Percentiles rank a stretch among this genome's conserved stretches.
phyloP scores from a whole-genome alignment of 2,888 invertebrate genomes.

The Napeogenes sylphis region DNA sequence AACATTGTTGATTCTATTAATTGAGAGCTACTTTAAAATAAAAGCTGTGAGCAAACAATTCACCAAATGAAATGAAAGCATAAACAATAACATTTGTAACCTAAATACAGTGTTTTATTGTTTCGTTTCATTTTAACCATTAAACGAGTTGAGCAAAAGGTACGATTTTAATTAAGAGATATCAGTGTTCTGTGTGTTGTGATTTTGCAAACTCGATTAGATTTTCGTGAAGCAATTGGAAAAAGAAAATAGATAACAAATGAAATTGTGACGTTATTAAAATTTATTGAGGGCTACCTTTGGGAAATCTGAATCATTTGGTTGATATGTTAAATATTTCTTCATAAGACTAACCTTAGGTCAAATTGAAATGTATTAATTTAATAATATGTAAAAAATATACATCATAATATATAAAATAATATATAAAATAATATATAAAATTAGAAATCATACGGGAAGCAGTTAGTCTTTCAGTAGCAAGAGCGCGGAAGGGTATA shows the following conservation, averaged over 20 bases:
- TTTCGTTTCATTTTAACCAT: slow-evolving; percentile 6
- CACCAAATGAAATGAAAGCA: slow-evolving; percentile 32
- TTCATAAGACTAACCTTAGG: too few species aligned
- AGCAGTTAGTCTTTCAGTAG: too few species aligned
- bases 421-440: too few species aligned
- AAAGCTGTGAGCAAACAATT: neutral
- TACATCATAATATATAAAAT: too few species aligned
- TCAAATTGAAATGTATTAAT: too few species aligned
- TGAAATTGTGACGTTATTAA: slow-evolving; percentile 32
- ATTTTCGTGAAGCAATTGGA: slow-evolving; percentile 62
- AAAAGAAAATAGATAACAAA: slow-evolving; percentile 65
- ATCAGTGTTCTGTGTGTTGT: slow-evolving; percentile 57
- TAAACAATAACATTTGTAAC: slow-evolving; percentile 12
- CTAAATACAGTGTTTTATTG: slow-evolving; percentile 12
- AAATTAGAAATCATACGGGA: too few species aligned
- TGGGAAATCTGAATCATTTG: neutral
- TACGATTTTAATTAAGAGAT: slow-evolving; percentile 72
- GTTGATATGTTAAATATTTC: too few species aligned
- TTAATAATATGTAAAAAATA: too few species aligned
- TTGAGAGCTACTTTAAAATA: neutral
- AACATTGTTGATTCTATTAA: neutral
- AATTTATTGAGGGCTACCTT: neutral
- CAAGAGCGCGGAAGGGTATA: too few species aligned
- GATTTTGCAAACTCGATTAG: slow-evolving; percentile 64
- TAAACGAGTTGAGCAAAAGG: slow-evolving; percentile 45